Conservation (phyloP, 2,888 invertebrate species). For the Nomada goodeniana region DNA sequence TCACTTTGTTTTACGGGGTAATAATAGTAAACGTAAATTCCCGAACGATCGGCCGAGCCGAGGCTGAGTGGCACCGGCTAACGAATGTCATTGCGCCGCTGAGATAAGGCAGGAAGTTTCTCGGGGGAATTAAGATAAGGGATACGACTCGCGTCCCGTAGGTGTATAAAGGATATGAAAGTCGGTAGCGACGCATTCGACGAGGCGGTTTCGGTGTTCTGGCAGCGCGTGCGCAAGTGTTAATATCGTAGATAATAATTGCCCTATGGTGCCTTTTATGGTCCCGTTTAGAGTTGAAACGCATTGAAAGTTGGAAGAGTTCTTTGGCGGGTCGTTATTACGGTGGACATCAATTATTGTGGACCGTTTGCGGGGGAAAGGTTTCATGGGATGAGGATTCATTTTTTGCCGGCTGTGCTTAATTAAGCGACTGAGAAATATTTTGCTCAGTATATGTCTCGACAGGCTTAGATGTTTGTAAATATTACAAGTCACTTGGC, state of each 20-base stretch:
- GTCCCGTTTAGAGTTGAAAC: not conserved
- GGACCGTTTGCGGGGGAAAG: no score
- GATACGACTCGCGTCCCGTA: constrained; percentile 52
- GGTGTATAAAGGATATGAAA: constrained; percentile 64
- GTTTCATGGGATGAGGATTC: no score
- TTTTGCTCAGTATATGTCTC: no score
- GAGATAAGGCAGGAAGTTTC: constrained; percentile 57
- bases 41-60: constrained; percentile 43
- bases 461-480: no score
- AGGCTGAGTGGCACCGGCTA: constrained; percentile 58
- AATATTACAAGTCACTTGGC: no score
- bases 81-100: constrained; percentile 54
- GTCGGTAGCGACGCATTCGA: constrained; percentile 60
- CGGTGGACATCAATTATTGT: not conserved
- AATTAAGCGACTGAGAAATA: no score
- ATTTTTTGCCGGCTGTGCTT: no score
- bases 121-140: constrained; percentile 71
- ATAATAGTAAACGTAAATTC: constrained; percentile 67
- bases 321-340: not conserved
- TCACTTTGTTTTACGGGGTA: constrained; percentile 62
- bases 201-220: constrained; percentile 51
- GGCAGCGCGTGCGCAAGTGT: constrained; percentile 30
- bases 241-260: constrained; percentile 58
- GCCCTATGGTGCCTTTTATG: constrained; percentile 34
- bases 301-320: not conserved